phyloP scores from a whole-genome alignment of 2,797 vertebrate genomes.

The Rhinogobio ventralis region DNA sequence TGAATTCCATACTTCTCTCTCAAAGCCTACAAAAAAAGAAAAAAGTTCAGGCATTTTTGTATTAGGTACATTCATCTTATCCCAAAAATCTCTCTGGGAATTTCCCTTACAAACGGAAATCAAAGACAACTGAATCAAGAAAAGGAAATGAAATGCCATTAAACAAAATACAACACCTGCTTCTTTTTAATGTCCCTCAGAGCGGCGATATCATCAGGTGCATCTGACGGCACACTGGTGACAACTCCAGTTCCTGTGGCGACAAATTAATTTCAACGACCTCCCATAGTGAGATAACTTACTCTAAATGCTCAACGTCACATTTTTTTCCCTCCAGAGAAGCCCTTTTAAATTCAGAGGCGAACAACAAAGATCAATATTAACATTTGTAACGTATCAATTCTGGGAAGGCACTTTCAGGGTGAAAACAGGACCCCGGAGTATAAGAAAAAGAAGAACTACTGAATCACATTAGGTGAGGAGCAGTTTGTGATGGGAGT shows the following conservation, averaged over 20 bases:
- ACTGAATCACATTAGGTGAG: constrained; percentile 26
- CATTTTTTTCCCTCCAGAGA: not conserved
- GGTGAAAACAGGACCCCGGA: constrained; percentile 24
- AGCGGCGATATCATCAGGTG: constrained; percentile 94
- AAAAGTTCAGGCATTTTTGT: not conserved
- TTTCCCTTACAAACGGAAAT: not conserved
- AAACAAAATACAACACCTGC: constrained; percentile 78
- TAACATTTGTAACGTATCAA: constrained; percentile 53
- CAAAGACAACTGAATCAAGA: not conserved
- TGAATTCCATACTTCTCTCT: constrained; percentile 93
- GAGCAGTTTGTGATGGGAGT: constrained; percentile 4
- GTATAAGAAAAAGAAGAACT: constrained; percentile 26
- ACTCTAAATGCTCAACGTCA: not conserved
- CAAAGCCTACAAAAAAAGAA: constrained; percentile 78
- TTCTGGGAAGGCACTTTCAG: constrained; percentile 26
- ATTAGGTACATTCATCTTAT: not conserved
- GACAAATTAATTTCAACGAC: not conserved
- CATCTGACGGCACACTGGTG: constrained; percentile 95
- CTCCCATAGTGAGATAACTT: not conserved
- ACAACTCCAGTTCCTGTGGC: constrained; percentile 91
- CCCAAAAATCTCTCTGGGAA: not conserved
- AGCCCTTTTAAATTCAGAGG: not conserved
- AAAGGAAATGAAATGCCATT: not conserved
- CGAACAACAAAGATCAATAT: not conserved
- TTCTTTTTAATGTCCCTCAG: constrained; percentile 97